Conservation (phyloP, 2,113 vertebrate genomes). For the Balaeniceps rex region DNA sequence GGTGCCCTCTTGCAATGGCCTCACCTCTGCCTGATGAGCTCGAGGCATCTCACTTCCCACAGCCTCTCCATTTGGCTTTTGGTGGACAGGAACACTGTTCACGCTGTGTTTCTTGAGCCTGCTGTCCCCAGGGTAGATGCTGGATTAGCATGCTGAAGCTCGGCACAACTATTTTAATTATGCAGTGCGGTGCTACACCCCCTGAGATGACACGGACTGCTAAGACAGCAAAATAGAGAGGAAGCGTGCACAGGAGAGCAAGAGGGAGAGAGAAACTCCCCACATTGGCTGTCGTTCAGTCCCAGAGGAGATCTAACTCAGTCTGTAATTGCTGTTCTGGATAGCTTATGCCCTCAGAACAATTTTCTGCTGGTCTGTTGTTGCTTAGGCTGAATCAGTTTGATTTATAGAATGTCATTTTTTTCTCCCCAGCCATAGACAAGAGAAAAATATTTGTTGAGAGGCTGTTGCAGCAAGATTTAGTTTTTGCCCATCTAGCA, state of each 20-base stretch:
- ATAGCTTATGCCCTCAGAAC: conserved; percentile 61
- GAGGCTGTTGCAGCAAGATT: conserved; percentile 29
- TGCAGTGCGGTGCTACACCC: neutral
- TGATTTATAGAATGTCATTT: conserved; percentile 62
- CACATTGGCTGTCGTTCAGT: neutral
- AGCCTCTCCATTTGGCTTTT: neutral
- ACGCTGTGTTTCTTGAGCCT: neutral
- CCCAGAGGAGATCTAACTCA: conserved; percentile 54
- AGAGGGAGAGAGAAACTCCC: neutral
- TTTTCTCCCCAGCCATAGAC: conserved; percentile 31
- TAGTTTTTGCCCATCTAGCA: conserved; percentile 3
- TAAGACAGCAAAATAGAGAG: neutral
- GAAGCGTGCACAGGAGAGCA: fast-evolving
- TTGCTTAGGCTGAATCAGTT: conserved; percentile 52
- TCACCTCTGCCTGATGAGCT: neutral
- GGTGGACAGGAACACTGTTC: neutral
- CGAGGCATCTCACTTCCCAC: neutral
- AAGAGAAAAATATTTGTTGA: conserved; percentile 60
- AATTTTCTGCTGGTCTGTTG: conserved; percentile 53
- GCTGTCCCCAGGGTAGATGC: neutral
- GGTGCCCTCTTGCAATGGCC: neutral
- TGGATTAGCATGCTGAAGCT: neutral
- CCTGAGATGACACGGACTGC: neutral
- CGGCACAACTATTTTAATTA: neutral
- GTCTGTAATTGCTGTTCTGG: conserved; percentile 59